Percentiles rank a stretch among this genome's conserved stretches.
Conservation (phyloP, 2,797 vertebrate species). For the Chiroxiphia lanceolata region DNA sequence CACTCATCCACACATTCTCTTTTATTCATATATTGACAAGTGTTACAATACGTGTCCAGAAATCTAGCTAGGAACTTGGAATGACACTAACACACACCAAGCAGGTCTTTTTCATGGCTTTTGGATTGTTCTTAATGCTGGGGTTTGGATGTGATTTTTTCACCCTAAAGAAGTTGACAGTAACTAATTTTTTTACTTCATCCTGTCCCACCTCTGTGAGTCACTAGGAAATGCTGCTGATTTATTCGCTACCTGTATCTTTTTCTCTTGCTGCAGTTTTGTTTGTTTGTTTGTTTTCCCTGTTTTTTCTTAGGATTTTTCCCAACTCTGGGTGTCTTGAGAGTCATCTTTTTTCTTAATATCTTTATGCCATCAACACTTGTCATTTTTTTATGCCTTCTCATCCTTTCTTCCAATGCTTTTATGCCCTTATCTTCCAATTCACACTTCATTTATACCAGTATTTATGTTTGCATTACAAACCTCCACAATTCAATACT, state of each 20-base stretch:
- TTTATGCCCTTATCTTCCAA: background rate
- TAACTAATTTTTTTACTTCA: background rate
- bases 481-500: background rate
- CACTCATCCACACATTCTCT: rapidly evolving
- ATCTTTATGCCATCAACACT: background rate
- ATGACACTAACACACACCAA: background rate
- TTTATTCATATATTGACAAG: background rate
- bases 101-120: background rate
- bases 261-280: background rate
- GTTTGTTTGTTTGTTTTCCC: too few relatives aligned
- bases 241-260: background rate
- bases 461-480: background rate
- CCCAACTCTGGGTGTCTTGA: background rate
- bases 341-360: background rate
- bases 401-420: background rate
- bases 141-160: background rate
- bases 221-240: background rate
- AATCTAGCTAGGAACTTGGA: background rate
- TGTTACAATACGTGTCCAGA: background rate
- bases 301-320: background rate
- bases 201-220: background rate
- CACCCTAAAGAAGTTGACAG: background rate
- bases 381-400: background rate
- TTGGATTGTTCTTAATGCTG: background rate
- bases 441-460: background rate